Percentiles rank a stretch among this genome's conserved stretches.
Conservation (phyloP, 2,797 vertebrate species). For the Momotus momota region DNA sequence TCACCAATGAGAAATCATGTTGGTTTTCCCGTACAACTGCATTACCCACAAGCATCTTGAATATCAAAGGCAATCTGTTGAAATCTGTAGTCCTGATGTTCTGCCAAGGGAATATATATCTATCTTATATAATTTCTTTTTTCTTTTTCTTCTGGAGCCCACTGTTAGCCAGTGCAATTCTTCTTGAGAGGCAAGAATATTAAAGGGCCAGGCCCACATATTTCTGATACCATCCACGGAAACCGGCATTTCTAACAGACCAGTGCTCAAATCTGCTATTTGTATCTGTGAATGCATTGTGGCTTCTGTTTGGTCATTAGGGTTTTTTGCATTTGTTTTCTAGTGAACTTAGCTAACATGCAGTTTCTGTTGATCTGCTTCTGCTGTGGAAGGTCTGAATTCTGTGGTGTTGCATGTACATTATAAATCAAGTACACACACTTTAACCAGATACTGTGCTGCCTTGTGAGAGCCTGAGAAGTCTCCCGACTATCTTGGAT, state of each 20-base stretch:
- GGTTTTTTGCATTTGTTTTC: background rate
- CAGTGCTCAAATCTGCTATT: background rate
- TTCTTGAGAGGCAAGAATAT: background rate
- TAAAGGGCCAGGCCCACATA: background rate
- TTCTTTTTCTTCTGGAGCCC: background rate
- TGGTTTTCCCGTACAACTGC: background rate
- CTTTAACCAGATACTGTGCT: background rate
- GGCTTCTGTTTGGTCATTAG: slow-evolving; percentile 5
- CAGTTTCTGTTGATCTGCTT: background rate
- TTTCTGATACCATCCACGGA: background rate
- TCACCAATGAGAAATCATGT: background rate
- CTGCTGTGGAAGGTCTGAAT: background rate
- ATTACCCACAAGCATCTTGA: background rate
- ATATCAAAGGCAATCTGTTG: background rate
- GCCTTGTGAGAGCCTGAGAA: background rate
- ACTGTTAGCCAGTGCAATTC: background rate
- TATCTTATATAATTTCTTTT: background rate
- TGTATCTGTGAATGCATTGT: background rate
- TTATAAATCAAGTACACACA: background rate
- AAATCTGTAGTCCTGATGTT: background rate
- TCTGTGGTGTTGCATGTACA: background rate
- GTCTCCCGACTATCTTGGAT: background rate
- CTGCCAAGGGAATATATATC: background rate
- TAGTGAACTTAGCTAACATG: background rate
- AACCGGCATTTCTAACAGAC: background rate